phyloP scores from a whole-genome alignment of 2,888 invertebrate genomes.

The Slavum lentiscoides region DNA sequence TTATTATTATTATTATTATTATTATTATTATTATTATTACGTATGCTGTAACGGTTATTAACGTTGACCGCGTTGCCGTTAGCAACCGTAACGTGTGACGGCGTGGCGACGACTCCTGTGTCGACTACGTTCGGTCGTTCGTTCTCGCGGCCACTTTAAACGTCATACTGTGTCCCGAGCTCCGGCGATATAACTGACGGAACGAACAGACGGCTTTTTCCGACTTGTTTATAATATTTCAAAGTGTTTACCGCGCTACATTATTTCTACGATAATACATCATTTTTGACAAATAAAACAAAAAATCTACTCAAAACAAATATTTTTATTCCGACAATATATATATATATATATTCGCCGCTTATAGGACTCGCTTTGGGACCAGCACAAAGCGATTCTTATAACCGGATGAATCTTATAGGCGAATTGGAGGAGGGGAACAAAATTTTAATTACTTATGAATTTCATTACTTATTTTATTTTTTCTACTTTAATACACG shows the following conservation, averaged over 20 bases:
- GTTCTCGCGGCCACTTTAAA: background rate
- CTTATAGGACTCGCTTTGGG: too few relatives aligned
- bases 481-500: too few relatives aligned
- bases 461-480: too few relatives aligned
- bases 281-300: background rate
- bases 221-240: background rate
- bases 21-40: too few relatives aligned
- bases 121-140: background rate
- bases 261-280: background rate
- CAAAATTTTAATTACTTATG: too few relatives aligned
- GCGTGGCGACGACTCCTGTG: background rate
- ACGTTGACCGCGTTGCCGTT: conserved; percentile 13
- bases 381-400: too few relatives aligned
- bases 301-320: too few relatives aligned
- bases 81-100: conserved; percentile 2
- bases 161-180: background rate
- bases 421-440: too few relatives aligned
- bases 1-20: too few relatives aligned
- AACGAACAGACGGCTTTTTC: background rate
- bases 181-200: background rate
- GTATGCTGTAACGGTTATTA: conserved; percentile 13
- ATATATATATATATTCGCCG: too few relatives aligned
- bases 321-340: too few relatives aligned
- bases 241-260: background rate
- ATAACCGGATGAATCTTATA: too few relatives aligned